Base-by-base conservation (phyloP, 2,113 vertebrate genomes). In the Cnemophilus loriae region DNA sequence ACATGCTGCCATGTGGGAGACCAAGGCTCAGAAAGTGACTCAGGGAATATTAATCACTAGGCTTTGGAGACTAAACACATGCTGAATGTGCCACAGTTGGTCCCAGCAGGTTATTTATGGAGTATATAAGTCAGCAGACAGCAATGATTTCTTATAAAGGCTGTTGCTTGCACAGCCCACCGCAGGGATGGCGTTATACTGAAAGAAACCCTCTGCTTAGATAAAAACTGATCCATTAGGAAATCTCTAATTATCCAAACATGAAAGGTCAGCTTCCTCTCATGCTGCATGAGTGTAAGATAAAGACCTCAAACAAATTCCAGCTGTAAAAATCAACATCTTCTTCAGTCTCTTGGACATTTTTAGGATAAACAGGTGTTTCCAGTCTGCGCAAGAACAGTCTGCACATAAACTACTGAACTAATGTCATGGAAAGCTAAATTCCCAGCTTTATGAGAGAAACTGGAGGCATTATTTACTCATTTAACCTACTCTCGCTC, bases 21-120 rank as follows among this genome's bases (percentile, higher is more conserved):
- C 84, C 73, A 84, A 95, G 84, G 73, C 92, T 95, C 52, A 92
- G 84, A 95, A 97, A 94, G 90, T 79, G 79, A 94, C 68, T 97
- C 3, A 0, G 84, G 91, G 90, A 95, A 94, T 95, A 97, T 96
- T 95, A 97, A 97, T 96, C 85, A 78, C 61, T 14, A 86, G 52
- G 47, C 47, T 92, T 90, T 3, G 6, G 83, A 90, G 73, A 81
- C 86, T 92, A 87, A 96, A 90, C 85, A 86, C 85, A 86, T 84
- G 76, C 64, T 93, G 75, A 75, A 97, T 32, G 77, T 82, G 75
- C 59, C 91, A 87, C 85, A 68, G 76, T 68, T 47, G 68, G 78
- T 90, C 88, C 81, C 94, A 90, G 68, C 50, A 93, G 68, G 77
- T 92, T 96, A 89, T 95, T 87, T 95, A 93, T 46, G 22, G 37